Evolutionary conservation across 2,113 vertebrate genomes (phyloP), one percentile per base, ranked within the genome.

Genomic region (Epinephelus moara): DNA sequence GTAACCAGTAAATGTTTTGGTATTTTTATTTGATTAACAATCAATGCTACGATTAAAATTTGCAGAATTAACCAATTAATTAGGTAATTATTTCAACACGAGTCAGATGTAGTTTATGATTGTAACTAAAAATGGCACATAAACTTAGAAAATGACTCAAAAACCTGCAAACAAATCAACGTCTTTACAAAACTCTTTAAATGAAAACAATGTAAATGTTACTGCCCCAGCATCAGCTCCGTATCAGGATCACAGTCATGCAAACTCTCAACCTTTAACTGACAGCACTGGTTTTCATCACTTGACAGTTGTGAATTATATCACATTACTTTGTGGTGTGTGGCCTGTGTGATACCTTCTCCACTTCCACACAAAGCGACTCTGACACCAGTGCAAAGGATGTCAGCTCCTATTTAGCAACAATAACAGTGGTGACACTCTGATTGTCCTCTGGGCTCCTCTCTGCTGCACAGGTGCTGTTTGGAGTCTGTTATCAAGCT

Each of bases 401-500:
- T 27, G 57, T 75, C 57, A 13, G 63, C 15, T 70, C 52, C 15
- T 23, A 45, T 52, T 73, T 7, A 53, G 59, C 53, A 71, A 23
- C 69, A 21, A 9, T 18, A 45, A 37, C 42, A 25, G 53, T 4
- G 23, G 37, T 55, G 56, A 73, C 70, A 33, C 14, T 42, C 33
- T 52, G 21, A 17, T 45, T 23, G 23, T 76, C 57, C 52, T 64
- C 23, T 18, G 23, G 47, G n/a, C 60, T 40, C 12, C 33, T 49
- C 27, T 25, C 78, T 60, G 50, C 30, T 23, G 69, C 64, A 64
- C 55, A 75, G 75, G 30, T 75, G 85, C 21, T n/a, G 47, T 14
- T 14, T 49, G 77, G 19, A 72, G 19, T 45, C 62, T 47, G 18
- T 82, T 55, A 75, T 75, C 37, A n/a, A 53, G 75, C 75, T 66